phyloP scores from a whole-genome alignment of 2,797 vertebrate species.

The Chrosomus eos region DNA sequence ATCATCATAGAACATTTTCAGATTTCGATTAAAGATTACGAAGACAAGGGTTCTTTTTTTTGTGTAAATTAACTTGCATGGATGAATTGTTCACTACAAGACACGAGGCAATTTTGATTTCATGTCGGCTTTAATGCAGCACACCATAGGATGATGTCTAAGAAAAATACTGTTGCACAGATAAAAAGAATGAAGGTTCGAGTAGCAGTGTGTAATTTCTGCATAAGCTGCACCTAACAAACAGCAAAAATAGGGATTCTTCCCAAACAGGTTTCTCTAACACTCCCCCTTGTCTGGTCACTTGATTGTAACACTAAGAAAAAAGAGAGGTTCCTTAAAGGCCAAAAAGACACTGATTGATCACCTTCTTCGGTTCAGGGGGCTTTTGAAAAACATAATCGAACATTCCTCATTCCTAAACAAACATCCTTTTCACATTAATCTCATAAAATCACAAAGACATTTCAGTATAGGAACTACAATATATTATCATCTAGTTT shows the following conservation, averaged over 20 bases:
- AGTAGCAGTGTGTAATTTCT: background rate
- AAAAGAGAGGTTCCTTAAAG: background rate
- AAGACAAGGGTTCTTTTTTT: too few relatives aligned
- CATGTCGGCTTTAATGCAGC: background rate
- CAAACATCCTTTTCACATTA: constrained; percentile 29
- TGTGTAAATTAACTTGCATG: too few relatives aligned
- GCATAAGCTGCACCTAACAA: background rate
- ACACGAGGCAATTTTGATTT: too few relatives aligned
- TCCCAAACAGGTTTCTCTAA: background rate
- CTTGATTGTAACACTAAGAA: background rate
- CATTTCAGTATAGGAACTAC: background rate
- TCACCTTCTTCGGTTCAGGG: background rate
- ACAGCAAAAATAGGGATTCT: background rate
- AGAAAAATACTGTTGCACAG: background rate
- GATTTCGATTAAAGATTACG: too few relatives aligned
- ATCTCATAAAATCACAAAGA: background rate
- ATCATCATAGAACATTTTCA: too few relatives aligned
- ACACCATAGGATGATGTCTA: background rate
- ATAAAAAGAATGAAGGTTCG: constrained; percentile 8
- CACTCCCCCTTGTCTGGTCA: background rate
- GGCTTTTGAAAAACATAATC: background rate
- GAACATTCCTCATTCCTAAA: background rate
- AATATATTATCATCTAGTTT: background rate
- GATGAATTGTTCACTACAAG: too few relatives aligned
- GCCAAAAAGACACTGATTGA: constrained; percentile 8